Percentiles rank a stretch among this genome's conserved stretches.
Conservation (phyloP, 2,888 invertebrate species). For the Pseudeuparius sepicola region DNA sequence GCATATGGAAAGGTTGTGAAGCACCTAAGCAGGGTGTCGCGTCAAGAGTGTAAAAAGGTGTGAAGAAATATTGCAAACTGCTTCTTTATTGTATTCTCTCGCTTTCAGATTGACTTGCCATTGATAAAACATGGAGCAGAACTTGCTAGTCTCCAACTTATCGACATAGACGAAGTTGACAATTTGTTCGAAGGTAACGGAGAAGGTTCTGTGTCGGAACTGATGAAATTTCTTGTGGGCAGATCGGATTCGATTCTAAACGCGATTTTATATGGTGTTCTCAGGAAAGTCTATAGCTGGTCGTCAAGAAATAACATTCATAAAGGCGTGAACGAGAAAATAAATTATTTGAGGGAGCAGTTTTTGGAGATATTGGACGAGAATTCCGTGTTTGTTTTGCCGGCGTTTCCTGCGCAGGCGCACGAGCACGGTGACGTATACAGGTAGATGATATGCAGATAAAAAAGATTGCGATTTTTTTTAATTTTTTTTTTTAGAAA, state of each 20-base stretch:
- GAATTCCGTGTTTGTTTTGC: conserved; percentile 60
- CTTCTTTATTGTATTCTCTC: too few species aligned
- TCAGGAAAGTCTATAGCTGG: conserved; percentile 30
- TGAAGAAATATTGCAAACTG: too few species aligned
- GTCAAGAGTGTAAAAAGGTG: too few species aligned
- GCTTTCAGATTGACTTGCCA: conserved; percentile 48
- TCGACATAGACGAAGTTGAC: conserved; percentile 52
- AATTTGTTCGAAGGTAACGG: conserved; percentile 57
- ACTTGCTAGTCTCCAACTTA: conserved; percentile 45
- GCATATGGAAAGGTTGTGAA: too few species aligned
- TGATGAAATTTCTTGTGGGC: conserved; percentile 55
- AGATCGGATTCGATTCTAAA: conserved; percentile 57
- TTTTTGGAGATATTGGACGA: conserved; percentile 49
- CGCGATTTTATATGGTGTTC: conserved; percentile 47
- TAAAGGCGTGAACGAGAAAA: conserved; percentile 28
- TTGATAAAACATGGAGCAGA: conserved; percentile 56
- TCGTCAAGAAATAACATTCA: conserved; percentile 16
- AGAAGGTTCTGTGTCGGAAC: conserved; percentile 50
- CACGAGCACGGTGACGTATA: conserved; percentile 58
- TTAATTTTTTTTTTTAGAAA: too few species aligned
- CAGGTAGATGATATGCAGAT: conserved; percentile 52
- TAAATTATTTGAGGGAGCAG: conserved; percentile 46
- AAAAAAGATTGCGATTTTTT: too few species aligned
- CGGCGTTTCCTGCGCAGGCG: conserved; percentile 56
- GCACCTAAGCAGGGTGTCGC: too few species aligned